phyloP scores from a whole-genome alignment of 2,888 invertebrate genomes.

The Elysia crispata region DNA sequence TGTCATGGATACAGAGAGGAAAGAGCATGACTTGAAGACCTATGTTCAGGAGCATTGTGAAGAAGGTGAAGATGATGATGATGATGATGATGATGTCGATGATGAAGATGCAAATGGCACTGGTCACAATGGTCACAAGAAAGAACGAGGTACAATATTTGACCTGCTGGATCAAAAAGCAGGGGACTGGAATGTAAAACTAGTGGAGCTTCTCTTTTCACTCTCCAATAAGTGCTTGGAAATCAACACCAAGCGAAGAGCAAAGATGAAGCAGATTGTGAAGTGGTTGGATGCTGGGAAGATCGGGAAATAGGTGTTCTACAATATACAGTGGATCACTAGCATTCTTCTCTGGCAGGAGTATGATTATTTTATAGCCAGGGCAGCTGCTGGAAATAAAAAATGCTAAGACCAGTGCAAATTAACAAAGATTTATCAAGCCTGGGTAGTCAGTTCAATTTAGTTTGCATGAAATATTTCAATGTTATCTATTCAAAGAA shows the following conservation, averaged over 20 bases:
- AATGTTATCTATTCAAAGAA: too few species aligned
- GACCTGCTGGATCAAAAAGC: conserved; percentile 32
- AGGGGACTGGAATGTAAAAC: conserved; percentile 3
- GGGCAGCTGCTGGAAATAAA: too few species aligned
- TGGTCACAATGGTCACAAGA: too few species aligned
- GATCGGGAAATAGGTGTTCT: too few species aligned
- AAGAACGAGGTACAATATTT: conserved; percentile 32
- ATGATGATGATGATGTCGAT: conserved; percentile 3
- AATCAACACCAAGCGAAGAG: background rate
- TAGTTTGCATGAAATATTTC: too few species aligned
- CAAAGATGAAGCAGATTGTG: conserved; percentile 19
- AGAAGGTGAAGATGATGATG: conserved; percentile 25
- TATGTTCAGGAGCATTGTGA: conserved; percentile 38
- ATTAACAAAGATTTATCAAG: too few species aligned
- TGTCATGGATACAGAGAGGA: conserved; percentile 17
- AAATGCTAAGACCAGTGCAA: too few species aligned
- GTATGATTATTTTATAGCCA: too few species aligned
- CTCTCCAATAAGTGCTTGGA: conserved; percentile 39
- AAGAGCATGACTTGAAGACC: conserved; percentile 29
- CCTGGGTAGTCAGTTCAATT: too few species aligned
- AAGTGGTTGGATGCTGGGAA: background rate
- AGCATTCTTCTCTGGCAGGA: too few species aligned
- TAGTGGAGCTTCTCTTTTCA: conserved; percentile 32
- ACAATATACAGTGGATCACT: too few species aligned
- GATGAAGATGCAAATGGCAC: background rate